Conservation (phyloP, 2,888 invertebrate genomes). For the Drosophila multiciliata region DNA sequence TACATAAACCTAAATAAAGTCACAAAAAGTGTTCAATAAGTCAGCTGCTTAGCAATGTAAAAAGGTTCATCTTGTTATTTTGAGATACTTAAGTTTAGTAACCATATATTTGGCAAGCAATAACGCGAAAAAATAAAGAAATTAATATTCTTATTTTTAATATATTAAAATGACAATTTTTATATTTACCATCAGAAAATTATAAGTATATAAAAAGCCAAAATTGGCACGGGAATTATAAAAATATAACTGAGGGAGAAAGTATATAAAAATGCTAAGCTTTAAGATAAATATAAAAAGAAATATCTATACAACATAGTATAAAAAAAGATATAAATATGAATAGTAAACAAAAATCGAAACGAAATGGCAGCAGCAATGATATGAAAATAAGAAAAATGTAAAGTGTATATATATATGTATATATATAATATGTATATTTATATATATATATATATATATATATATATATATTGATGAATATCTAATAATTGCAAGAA, state of each 20-base stretch:
- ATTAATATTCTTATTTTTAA: slow-evolving; percentile 14
- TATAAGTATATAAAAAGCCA: slow-evolving; percentile 20
- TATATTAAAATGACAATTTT: slow-evolving; percentile 24
- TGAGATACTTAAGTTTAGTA: slow-evolving; percentile 8
- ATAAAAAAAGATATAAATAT: slow-evolving; percentile 31
- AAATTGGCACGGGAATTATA: slow-evolving; percentile 27
- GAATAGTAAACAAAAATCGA: slow-evolving; percentile 35
- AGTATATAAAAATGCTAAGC: slow-evolving; percentile 53
- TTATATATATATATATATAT: slow-evolving; percentile 44
- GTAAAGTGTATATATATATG: slow-evolving; percentile 44
- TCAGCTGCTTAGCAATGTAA: slow-evolving; percentile 34
- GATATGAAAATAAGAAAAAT: slow-evolving; percentile 55
- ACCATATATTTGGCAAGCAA: slow-evolving; percentile 18
- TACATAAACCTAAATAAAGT: slow-evolving; percentile 54
- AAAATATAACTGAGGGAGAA: slow-evolving; percentile 34
- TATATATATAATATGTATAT: slow-evolving; percentile 50
- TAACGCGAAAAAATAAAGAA: slow-evolving; percentile 41
- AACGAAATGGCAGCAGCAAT: slow-evolving; percentile 50
- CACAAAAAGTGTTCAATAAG: slow-evolving; percentile 73
- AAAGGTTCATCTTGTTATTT: slow-evolving; percentile 5
- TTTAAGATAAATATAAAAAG: slow-evolving; percentile 58
- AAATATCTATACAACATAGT: slow-evolving; percentile 52
- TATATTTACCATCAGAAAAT: slow-evolving; percentile 37
- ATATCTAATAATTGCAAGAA: slow-evolving; percentile 71
- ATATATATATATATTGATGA: slow-evolving; percentile 47